These are phyloP conservation scores for Amazona guildingii DNA, from an alignment of 2,113 vertebrate species.

Conservation along the genomic window DNA sequence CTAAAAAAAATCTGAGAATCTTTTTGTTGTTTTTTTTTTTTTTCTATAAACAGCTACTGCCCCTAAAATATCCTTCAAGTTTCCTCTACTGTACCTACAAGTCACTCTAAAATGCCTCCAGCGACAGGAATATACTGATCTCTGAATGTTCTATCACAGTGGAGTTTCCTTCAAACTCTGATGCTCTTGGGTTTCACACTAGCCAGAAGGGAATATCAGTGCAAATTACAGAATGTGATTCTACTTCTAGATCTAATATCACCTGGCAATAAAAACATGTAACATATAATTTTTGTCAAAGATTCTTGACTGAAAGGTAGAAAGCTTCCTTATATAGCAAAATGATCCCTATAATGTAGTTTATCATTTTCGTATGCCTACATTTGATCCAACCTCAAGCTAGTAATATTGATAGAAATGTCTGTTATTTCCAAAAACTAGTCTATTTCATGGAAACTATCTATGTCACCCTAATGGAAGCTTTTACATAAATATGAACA, in stretches of 20 bases:
- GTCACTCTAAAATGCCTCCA: background rate
- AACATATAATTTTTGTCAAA: background rate
- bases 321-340: background rate
- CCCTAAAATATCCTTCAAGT: background rate
- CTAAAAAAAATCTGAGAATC: background rate
- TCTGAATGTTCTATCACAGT: background rate
- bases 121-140: background rate
- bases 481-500: background rate
- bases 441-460: background rate
- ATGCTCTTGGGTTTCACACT: background rate
- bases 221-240: background rate
- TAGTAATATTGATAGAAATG: background rate
- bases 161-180: background rate
- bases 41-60: background rate
- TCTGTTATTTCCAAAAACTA: background rate
- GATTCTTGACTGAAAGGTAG: background rate
- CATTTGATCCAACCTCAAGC: background rate
- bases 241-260: background rate
- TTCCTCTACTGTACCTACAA: background rate
- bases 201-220: background rate
- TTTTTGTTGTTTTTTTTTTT: background rate
- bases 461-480: background rate
- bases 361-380: background rate
- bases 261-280: background rate
- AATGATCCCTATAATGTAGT: background rate